These are phyloP conservation scores for Lacerta viridis DNA, from an alignment of 2,797 vertebrate species.

Conservation along the genomic window DNA sequence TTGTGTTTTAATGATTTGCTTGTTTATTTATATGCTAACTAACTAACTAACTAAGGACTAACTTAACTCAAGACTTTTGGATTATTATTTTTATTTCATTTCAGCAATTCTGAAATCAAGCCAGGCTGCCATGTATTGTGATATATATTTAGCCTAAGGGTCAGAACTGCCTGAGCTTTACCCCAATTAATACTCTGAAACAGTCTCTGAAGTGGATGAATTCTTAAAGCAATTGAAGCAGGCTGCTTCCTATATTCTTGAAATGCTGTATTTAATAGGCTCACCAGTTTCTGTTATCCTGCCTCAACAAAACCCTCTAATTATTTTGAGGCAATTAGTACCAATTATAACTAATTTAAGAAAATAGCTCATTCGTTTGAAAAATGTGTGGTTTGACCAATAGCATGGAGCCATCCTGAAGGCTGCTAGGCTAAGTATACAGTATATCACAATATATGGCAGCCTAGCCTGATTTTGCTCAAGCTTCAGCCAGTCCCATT, in stretches of 20 bases:
- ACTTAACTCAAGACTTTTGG: background rate
- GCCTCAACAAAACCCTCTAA: background rate
- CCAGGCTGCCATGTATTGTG: too few relatives aligned
- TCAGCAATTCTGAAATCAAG: too few relatives aligned
- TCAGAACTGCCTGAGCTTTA: too few relatives aligned
- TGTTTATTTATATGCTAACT: conserved; percentile 3
- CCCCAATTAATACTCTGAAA: background rate
- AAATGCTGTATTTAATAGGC: conserved; percentile 5
- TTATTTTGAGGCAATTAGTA: conserved; percentile 18
- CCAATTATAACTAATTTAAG: conserved; percentile 3
- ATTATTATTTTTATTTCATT: background rate
- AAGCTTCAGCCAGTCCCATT: background rate
- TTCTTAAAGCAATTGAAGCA: conserved; percentile 7
- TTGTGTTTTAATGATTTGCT: background rate
- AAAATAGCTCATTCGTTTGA: background rate
- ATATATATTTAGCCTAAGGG: too few relatives aligned
- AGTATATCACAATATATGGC: background rate
- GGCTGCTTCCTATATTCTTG: background rate
- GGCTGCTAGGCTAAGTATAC: background rate
- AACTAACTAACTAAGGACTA: background rate
- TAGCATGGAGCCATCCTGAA: background rate
- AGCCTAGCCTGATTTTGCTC: background rate
- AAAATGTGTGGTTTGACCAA: background rate
- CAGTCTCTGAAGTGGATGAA: background rate
- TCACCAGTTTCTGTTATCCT: background rate